Conservation (phyloP, 2,113 vertebrate genomes). For the Pelecanoides urinatrix region DNA sequence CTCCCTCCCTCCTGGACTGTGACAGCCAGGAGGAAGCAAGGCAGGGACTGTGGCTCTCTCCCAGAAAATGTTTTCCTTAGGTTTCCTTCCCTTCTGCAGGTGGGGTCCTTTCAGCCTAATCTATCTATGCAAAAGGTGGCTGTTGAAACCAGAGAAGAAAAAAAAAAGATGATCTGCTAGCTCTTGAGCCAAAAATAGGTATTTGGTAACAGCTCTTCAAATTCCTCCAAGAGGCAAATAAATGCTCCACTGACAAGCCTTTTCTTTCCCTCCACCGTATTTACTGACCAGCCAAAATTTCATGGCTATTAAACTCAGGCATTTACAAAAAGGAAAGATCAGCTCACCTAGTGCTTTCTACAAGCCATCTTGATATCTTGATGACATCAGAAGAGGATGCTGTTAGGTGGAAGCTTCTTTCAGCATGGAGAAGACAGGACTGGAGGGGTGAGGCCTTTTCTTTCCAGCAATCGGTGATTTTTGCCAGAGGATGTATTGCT, state of each 20-base stretch:
- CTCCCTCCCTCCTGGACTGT: neutral
- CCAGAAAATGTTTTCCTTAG: neutral
- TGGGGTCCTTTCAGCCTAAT: neutral
- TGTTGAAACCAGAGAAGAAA: neutral
- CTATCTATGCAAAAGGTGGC: neutral
- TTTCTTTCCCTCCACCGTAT: neutral
- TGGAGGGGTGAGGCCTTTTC: neutral
- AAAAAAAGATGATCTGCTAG: neutral
- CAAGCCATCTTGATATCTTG: neutral
- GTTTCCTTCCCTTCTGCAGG: neutral
- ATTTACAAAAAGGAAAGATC: neutral
- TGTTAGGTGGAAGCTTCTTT: neutral
- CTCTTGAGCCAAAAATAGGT: neutral
- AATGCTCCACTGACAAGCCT: neutral
- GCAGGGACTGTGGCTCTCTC: neutral
- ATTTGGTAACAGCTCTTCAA: neutral
- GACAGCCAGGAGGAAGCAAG: fast-evolving
- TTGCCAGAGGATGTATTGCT: neutral
- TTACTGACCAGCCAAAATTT: neutral
- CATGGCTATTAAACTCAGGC: neutral
- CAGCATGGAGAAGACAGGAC: neutral
- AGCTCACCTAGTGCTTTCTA: neutral
- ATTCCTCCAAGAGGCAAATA: neutral
- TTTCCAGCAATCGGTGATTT: neutral
- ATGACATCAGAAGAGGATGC: neutral